Conservation (phyloP, 1,140 invertebrate genomes). For the Procambarus virginalis region DNA sequence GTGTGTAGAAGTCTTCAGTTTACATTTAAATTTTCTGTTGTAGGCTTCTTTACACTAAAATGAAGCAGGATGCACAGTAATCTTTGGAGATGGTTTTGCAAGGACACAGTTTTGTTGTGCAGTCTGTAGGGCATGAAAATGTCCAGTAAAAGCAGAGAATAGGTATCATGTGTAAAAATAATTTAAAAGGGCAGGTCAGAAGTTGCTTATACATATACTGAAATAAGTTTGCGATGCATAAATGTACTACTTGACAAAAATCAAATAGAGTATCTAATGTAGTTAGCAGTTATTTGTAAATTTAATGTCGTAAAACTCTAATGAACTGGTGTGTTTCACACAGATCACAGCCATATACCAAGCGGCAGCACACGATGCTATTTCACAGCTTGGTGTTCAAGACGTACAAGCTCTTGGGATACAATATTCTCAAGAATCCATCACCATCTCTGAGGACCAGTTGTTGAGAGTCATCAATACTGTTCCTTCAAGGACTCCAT, state of each 20-base stretch:
- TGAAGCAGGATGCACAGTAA: too few relatives aligned
- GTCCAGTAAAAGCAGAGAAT: too few relatives aligned
- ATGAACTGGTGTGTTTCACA: neutral
- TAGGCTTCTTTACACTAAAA: too few relatives aligned
- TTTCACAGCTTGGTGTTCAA: neutral
- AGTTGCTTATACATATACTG: neutral
- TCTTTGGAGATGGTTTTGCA: too few relatives aligned
- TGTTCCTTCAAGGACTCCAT: constrained; percentile 13
- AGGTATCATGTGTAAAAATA: too few relatives aligned
- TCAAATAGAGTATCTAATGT: too few relatives aligned
- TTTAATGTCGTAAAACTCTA: neutral
- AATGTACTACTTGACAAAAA: too few relatives aligned
- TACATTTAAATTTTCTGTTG: too few relatives aligned
- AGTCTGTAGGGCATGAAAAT: too few relatives aligned
- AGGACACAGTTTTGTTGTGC: too few relatives aligned
- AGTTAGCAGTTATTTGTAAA: neutral
- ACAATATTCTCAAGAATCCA: neutral
- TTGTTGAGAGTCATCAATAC: neutral
- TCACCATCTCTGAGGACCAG: constrained; percentile 1
- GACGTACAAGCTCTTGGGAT: neutral
- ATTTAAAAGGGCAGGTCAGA: too few relatives aligned
- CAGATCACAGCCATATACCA: constrained; percentile 25
- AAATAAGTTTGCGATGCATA: neutral
- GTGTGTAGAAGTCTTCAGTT: too few relatives aligned
- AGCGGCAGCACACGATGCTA: neutral